Percentiles rank a stretch among this genome's conserved stretches.
Conservation (phyloP, 1,140 invertebrate species). For the Trichonephila clavipes region DNA sequence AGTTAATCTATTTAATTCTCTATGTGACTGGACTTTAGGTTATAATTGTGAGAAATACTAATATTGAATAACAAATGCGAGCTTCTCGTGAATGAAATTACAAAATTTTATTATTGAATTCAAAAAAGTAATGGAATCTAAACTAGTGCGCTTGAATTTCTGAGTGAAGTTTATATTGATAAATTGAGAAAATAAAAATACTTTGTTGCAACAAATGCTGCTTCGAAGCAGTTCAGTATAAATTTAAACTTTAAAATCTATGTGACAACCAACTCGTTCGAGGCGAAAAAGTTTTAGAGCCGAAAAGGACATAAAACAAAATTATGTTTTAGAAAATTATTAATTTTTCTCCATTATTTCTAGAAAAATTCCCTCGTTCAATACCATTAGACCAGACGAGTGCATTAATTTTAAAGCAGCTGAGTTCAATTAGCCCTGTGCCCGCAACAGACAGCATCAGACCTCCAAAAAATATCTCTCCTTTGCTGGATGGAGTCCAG, state of each 20-base stretch:
- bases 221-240: background rate
- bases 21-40: no score
- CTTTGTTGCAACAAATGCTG: background rate
- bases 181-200: background rate
- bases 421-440: constrained; percentile 66
- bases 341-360: constrained; percentile 19
- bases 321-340: constrained; percentile 25
- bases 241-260: constrained; percentile 2
- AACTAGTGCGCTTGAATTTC: no score
- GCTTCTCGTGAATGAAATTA: no score
- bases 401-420: constrained; percentile 65
- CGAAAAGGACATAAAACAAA: constrained; percentile 30
- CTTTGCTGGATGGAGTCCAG: constrained; percentile 44
- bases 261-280: background rate
- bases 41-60: no score
- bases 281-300: background rate
- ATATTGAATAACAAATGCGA: no score
- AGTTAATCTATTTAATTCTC: no score
- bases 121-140: no score
- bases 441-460: constrained; percentile 64
- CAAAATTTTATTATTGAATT: no score
- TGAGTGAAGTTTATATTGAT: background rate
- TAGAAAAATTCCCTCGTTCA: constrained; percentile 35
- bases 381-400: constrained; percentile 32
- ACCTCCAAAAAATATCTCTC: constrained; percentile 42